Evolutionary conservation across 2,113 vertebrate species (phyloP).

Genomic region (Dicaeum eximium): DNA sequence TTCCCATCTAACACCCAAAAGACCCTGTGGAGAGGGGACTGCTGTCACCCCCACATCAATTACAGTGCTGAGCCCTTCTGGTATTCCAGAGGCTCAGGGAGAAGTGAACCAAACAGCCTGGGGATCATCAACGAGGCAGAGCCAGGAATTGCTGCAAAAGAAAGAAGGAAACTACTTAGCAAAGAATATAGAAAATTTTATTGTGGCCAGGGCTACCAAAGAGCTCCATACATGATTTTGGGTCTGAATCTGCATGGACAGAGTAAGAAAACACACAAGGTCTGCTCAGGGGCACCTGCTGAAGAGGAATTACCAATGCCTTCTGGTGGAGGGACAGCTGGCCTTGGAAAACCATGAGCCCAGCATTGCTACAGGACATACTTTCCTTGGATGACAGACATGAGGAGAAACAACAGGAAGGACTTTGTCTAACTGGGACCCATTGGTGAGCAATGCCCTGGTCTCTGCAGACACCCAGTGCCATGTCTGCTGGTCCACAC

Average conservation of each 20-base stretch:
- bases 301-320: not conserved
- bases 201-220: not conserved
- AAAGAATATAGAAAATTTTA: conserved; percentile 62
- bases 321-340: not conserved
- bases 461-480: not conserved
- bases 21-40: not conserved
- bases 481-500: not conserved
- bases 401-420: not conserved
- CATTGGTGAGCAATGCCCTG: not conserved
- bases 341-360: not conserved
- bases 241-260: not conserved
- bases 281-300: not conserved
- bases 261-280: not conserved
- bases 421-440: not conserved
- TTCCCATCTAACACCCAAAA: not conserved
- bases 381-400: not conserved
- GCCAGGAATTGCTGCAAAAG: not conserved
- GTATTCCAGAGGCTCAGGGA: not conserved
- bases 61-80: not conserved
- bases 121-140: not conserved
- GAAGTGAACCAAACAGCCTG: not conserved
- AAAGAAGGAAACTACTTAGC: not conserved
- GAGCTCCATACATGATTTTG: not conserved
- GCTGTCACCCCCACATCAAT: not conserved
- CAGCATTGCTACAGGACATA: not conserved